Base-by-base conservation (phyloP, 1,140 invertebrate genomes). In the Zophobas morio region DNA sequence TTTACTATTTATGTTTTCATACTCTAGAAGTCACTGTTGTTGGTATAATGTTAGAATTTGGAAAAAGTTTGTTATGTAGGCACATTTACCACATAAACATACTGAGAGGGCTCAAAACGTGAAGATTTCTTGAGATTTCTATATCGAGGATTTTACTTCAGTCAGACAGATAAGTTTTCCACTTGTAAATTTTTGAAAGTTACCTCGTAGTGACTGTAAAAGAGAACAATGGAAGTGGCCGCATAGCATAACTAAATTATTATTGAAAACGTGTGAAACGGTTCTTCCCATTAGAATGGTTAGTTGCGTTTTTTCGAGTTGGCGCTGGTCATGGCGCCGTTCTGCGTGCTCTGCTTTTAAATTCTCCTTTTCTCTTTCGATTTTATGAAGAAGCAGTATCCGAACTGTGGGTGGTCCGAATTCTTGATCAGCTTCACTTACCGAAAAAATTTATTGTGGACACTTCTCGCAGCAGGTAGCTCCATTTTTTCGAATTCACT, bases 391-490 rank as follows among this genome's bases (percentile, higher is more conserved):
- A 51, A 51, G 20, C 2, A 51, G 6, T 37, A 37, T 6, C 34
- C 57, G 4, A 32, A 32, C 60, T 66, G 60, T 66, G 60, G 60
- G 60, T 66, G 60, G 60, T 66, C 60, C 60, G 39, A 66, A 66
- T 66, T 66, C 60, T 66, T 39, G 39, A 66, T 66, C 60, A 20
- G 60, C 60, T 66, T 66, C 37, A 66, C 60, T 66, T 66, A 66
- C n/a, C 37, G 60, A 66, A 66, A 66, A 66, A 66, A 66, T 66
- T 66, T 66, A 66, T 66, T 66, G 60, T 66, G 39, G 60, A 66
- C 60, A 66, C 60, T 66, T 66, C 60, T 34, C 60, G 3, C 60
- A 66, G 60, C 60, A 66, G 60, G 60, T 66, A 66, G 60, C 60
- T 66, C 35, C 37, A 66, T 66, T 66, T 66, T 66, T 66, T 66